Evolutionary conservation across 2,888 invertebrate species (phyloP).

Genomic region (Leucozona laternaria): DNA sequence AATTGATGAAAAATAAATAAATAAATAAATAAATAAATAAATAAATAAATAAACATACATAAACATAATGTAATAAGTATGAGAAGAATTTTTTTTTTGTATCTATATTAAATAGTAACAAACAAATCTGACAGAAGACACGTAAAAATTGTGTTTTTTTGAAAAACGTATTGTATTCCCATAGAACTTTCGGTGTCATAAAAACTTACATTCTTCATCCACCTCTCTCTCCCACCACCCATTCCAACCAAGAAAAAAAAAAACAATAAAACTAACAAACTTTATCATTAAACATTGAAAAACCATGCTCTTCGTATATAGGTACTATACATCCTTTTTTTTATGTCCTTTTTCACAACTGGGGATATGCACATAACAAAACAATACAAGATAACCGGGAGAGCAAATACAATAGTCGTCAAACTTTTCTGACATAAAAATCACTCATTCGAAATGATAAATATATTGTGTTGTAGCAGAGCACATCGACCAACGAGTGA

Average conservation of each 20-base stretch:
- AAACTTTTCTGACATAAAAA: slow-evolving; percentile 74
- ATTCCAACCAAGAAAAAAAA: slow-evolving; percentile 18
- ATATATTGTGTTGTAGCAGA: slow-evolving; percentile 31
- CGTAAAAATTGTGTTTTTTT: neutral
- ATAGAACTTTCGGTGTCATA: slow-evolving; percentile 3
- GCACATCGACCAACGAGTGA: neutral
- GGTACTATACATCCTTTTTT: slow-evolving; percentile 35
- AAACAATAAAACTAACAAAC: slow-evolving; percentile 43
- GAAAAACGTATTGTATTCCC: neutral
- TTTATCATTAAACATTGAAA: slow-evolving; percentile 74
- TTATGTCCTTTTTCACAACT: neutral
- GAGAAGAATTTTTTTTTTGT: neutral
- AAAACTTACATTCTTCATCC: neutral
- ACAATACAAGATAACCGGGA: slow-evolving; percentile 25
- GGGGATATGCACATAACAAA: slow-evolving; percentile 52
- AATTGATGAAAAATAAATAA: no score
- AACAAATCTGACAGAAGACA: neutral
- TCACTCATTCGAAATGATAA: slow-evolving; percentile 74
- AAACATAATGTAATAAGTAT: no score
- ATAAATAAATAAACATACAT: no score
- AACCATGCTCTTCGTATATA: slow-evolving; percentile 30
- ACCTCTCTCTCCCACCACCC: neutral
- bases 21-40: no score
- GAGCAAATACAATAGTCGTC: slow-evolving; percentile 53
- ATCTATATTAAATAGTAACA: neutral